These are phyloP conservation scores for Leptopilina drosophilae DNA, from an alignment of 2,888 invertebrate genomes.

Conservation along the genomic window DNA sequence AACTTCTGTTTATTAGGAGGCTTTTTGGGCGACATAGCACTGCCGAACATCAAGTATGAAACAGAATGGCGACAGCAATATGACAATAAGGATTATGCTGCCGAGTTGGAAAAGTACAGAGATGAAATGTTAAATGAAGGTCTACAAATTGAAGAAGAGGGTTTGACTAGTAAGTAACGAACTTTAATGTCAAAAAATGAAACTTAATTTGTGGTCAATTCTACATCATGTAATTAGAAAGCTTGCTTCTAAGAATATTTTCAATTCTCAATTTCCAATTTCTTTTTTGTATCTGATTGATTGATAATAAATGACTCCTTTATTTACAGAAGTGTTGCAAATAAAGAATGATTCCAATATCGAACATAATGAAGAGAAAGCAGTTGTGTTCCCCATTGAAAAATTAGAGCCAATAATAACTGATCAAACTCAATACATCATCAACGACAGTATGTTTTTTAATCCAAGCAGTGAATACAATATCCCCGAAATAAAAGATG, in stretches of 20 bases:
- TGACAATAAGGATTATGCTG: constrained; percentile 84
- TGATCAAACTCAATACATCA: constrained; percentile 69
- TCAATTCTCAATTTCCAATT: no score
- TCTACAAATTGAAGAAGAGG: constrained; percentile 90
- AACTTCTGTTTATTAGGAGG: constrained; percentile 81
- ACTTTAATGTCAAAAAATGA: neutral
- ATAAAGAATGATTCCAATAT: constrained; percentile 65
- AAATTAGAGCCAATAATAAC: constrained; percentile 64
- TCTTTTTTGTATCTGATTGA: no score
- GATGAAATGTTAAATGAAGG: constrained; percentile 90
- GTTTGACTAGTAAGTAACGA: constrained; percentile 81
- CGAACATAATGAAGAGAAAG: constrained; percentile 52
- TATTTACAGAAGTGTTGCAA: constrained; percentile 69
- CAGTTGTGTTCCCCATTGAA: constrained; percentile 57
- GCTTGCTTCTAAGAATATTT: no score
- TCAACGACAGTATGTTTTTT: constrained; percentile 59
- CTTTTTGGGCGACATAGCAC: constrained; percentile 91
- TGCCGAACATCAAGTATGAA: constrained; percentile 81
- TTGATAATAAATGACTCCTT: neutral
- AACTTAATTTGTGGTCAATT: neutral
- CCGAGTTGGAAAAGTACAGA: constrained; percentile 89
- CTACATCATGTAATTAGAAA: no score
- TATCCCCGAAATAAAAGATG: constrained; percentile 65
- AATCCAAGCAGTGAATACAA: constrained; percentile 60
- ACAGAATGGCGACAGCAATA: constrained; percentile 78